These are phyloP conservation scores for Toxonevra muliebris DNA, from an alignment of 2,888 invertebrate genomes.

Conservation along the genomic window DNA sequence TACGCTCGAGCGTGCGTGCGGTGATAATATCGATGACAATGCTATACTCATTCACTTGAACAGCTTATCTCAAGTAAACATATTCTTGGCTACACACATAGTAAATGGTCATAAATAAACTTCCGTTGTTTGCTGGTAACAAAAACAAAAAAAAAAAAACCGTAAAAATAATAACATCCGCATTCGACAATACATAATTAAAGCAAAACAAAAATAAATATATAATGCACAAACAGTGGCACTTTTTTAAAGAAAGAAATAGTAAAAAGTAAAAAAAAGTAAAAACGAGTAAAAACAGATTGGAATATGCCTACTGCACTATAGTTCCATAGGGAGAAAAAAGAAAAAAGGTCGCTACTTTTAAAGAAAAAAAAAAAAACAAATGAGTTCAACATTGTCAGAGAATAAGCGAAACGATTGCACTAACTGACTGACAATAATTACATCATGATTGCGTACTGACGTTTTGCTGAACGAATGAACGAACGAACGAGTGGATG, in stretches of 20 bases:
- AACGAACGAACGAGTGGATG: background rate
- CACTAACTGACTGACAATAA: slow-evolving; percentile 29
- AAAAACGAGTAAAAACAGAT: slow-evolving; percentile 12
- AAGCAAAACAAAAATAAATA: background rate
- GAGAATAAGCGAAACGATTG: no score
- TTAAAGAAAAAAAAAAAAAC: slow-evolving; percentile 1
- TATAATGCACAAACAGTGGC: background rate
- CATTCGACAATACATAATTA: slow-evolving; percentile 35
- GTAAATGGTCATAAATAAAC: slow-evolving; percentile 5
- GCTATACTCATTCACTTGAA: no score
- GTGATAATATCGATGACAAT: no score
- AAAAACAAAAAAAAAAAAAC: slow-evolving; percentile 11
- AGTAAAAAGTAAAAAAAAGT: background rate
- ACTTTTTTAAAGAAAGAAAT: slow-evolving; percentile 11
- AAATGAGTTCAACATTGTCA: background rate
- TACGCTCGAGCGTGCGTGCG: no score
- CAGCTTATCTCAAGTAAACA: no score
- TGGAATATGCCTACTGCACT: no score
- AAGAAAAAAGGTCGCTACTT: no score
- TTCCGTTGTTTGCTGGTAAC: slow-evolving; percentile 5
- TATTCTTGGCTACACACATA: no score
- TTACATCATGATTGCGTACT: slow-evolving; percentile 30
- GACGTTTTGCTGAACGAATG: slow-evolving; percentile 23
- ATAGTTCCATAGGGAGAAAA: no score
- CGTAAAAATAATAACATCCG: slow-evolving; percentile 30